Evolutionary conservation across 2,888 invertebrate species (phyloP), one percentile per base, ranked within the genome.

Genomic region (Drymonia ruficornis): DNA sequence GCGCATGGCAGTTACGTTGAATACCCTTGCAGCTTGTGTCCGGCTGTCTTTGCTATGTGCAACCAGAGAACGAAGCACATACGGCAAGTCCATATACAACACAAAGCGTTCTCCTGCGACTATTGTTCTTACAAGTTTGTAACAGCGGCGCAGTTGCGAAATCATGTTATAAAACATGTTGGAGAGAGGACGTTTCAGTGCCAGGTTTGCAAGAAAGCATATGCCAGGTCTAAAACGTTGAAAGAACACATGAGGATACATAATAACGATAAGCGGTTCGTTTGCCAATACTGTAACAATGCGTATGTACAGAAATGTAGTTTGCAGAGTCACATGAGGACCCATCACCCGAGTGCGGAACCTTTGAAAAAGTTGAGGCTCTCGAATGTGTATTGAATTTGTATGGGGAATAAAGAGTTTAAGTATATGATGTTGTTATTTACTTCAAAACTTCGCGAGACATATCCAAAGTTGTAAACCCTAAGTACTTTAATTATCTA

Each of bases 261-360:
- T 57, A 86, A 84, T 55, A 86, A 90, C 51, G 89, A 91, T 64
- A 89, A 82, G 42, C 65, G 88, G 56, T 94, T 92, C 47, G 85
- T 84, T 0, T 94, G 94, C 62, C 80, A 81, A 16, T 80, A 72
- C 59, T 91, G 91, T 59, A 81, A 80, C 60, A 83, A 81, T 50
- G 82, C 86, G 0, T 91, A 85, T 63, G 86, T 89, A 0, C 90
- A 91, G 59, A 92, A 91, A 65, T 87, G 88, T 72, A 89, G 90
- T 57, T 71, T 91, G 4, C 83, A 89, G 61, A 81, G 83, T 59
- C 92, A 93, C 65, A 72, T 89, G 53, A 79, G 83, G 45, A 85
- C 85, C 0, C 89, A 90, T 48, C 91, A 91, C 65, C 80, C 90
- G 2, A 76, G 74, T 38, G 73, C 76, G 0, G 80, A 81, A 50